Evolutionary conservation across 2,113 vertebrate species (phyloP).

Genomic region (Lampris incognitus): DNA sequence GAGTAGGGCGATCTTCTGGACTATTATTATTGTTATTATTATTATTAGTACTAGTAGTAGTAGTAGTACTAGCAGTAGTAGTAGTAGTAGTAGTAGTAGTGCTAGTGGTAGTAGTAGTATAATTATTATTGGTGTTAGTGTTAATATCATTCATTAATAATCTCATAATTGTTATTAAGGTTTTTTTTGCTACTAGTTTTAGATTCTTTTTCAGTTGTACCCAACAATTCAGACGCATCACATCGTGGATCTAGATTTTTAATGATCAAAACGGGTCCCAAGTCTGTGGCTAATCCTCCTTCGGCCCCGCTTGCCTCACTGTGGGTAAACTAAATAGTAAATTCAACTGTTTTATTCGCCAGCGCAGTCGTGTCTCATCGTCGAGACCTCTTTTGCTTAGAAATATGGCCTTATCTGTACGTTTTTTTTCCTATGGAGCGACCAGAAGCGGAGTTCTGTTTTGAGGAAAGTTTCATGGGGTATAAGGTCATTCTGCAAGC

Average conservation of each 20-base stretch:
- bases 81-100: too few relatives aligned
- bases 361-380: neutral
- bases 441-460: constrained; percentile 17
- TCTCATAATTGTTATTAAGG: too few relatives aligned
- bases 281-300: constrained; percentile 6
- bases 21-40: too few relatives aligned
- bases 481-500: neutral
- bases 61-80: too few relatives aligned
- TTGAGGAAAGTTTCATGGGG: constrained; percentile 5
- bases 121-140: too few relatives aligned
- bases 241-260: neutral
- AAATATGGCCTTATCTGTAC: constrained; percentile 19
- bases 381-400: constrained; percentile 29
- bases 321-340: constrained; percentile 1
- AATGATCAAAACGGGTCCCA: neutral
- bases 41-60: too few relatives aligned
- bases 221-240: neutral
- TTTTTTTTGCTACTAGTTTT: too few relatives aligned
- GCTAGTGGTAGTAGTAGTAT: too few relatives aligned
- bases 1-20: too few relatives aligned
- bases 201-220: too few relatives aligned
- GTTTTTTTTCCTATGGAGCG: constrained; percentile 24
- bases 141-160: too few relatives aligned
- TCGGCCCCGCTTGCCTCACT: neutral
- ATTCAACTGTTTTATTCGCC: constrained; percentile 4